A percentile compares a stretch with the other conserved stretches of the same genome.
Evolutionary conservation across 2,113 vertebrate genomes (phyloP).

Genomic region (Brachyistius frenatus): DNA sequence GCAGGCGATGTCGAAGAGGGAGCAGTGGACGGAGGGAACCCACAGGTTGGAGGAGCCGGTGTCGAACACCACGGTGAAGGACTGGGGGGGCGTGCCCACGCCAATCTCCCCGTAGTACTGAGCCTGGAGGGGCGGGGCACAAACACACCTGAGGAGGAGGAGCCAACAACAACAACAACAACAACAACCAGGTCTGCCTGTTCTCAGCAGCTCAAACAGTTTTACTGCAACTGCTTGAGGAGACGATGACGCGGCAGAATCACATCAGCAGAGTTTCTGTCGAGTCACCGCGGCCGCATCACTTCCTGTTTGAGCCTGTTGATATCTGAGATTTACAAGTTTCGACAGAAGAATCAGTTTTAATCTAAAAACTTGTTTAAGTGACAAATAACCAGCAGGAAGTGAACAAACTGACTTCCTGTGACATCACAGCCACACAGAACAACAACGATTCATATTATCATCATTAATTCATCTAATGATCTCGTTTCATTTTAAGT

Average conservation of each 20-base stretch:
- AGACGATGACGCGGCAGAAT: not conserved
- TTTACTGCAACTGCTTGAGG: not conserved
- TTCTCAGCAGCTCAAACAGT: conserved; percentile 23
- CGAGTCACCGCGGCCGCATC: not conserved
- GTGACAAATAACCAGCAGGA: too few relatives aligned
- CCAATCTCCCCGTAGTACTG: conserved; percentile 93
- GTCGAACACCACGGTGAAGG: conserved; percentile 95
- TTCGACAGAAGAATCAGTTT: too few relatives aligned
- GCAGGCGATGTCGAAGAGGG: conserved; percentile 90
- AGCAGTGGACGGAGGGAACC: conserved; percentile 94
- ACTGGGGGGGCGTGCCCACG: conserved; percentile 90
- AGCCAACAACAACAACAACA: not conserved
- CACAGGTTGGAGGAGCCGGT: conserved; percentile 98
- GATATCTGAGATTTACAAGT: too few relatives aligned
- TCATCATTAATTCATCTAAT: too few relatives aligned
- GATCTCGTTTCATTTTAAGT: too few relatives aligned
- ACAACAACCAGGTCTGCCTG: not conserved
- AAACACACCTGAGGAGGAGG: not conserved
- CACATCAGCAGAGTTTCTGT: not conserved
- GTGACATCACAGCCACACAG: too few relatives aligned
- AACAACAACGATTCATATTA: too few relatives aligned
- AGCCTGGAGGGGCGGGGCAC: conserved; percentile 81
- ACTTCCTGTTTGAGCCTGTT: too few relatives aligned
- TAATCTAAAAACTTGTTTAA: too few relatives aligned
- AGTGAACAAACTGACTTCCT: too few relatives aligned